Percentiles rank a stretch among this genome's conserved stretches.
phyloP scores from a whole-genome alignment of 2,888 invertebrate genomes.

The Synanthedon vespiformis region DNA sequence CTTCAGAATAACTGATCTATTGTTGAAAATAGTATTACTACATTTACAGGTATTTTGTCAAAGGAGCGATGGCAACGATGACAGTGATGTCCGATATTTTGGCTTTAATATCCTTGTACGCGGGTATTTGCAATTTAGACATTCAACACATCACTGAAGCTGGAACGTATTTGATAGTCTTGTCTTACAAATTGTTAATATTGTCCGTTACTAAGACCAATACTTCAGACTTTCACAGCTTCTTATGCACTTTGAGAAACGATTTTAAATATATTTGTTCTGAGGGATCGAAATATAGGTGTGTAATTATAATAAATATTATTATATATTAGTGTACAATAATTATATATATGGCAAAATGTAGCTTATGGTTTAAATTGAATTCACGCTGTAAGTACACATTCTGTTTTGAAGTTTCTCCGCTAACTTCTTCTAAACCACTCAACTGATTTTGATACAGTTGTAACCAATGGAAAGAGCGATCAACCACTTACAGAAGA shows the following conservation, averaged over 20 bases:
- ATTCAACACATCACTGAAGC: constrained; percentile 27
- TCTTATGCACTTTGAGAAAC: constrained; percentile 21
- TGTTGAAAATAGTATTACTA: too few species aligned
- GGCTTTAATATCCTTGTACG: constrained; percentile 10
- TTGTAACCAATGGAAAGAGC: too few species aligned
- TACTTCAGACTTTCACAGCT: constrained; percentile 20
- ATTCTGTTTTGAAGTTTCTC: too few species aligned
- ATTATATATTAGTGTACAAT: too few species aligned
- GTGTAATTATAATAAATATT: constrained; percentile 1
- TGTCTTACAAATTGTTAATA: constrained; percentile 29
- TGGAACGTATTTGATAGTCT: constrained; percentile 26
- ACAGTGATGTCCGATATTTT: constrained; percentile 9
- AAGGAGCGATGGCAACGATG: constrained; percentile 8
- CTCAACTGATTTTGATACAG: too few species aligned
- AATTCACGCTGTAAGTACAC: too few species aligned
- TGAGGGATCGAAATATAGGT: constrained; percentile 28
- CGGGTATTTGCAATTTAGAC: constrained; percentile 20
- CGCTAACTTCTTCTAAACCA: neutral
- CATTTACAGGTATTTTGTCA: constrained; percentile 2
- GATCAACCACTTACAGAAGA: too few species aligned
- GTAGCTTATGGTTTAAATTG: too few species aligned
- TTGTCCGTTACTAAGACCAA: constrained; percentile 22
- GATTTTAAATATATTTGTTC: constrained; percentile 36
- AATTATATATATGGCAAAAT: too few species aligned
- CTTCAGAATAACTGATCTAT: too few species aligned